Evolutionary conservation across 2,797 vertebrate genomes (phyloP).

Genomic region (Girardinus metallicus): DNA sequence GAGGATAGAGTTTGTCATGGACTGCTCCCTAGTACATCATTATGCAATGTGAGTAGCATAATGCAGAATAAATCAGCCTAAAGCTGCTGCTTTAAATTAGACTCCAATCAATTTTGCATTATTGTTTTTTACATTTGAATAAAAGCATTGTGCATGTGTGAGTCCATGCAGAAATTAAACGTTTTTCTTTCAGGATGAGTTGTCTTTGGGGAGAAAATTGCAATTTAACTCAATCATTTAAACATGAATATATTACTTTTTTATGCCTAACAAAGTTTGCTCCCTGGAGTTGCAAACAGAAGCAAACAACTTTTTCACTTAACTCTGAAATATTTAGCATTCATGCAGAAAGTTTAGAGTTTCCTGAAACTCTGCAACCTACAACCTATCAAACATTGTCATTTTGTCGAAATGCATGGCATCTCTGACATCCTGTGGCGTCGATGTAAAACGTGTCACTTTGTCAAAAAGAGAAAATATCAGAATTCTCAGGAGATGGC

Average conservation of each 20-base stretch:
- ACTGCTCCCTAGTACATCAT: conserved; percentile 27
- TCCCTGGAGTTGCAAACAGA: not conserved
- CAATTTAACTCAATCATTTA: conserved; percentile 1
- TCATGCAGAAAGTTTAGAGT: not conserved
- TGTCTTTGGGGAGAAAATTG: conserved; percentile 10
- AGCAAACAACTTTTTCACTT: not conserved
- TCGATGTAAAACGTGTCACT: not conserved
- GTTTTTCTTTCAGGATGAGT: not conserved
- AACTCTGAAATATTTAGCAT: not conserved
- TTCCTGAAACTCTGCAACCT: not conserved
- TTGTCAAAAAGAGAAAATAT: not conserved
- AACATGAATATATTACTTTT: not conserved
- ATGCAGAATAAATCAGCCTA: conserved; percentile 37
- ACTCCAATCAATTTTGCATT: conserved; percentile 39
- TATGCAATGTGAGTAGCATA: conserved; percentile 24
- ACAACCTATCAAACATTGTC: not conserved
- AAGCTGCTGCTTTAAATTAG: conserved; percentile 41
- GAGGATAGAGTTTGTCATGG: conserved; percentile 24
- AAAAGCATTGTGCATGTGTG: conserved; percentile 18
- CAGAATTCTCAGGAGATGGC: not conserved
- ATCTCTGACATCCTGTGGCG: not conserved
- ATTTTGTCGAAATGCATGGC: not conserved
- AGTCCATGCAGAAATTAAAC: not conserved
- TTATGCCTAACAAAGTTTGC: not conserved
- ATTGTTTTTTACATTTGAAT: conserved; percentile 21